Evolutionary conservation across 2,113 vertebrate species (phyloP), one percentile per base, ranked within the genome.

Genomic region (Calyptommatus sinebrachiatus): DNA sequence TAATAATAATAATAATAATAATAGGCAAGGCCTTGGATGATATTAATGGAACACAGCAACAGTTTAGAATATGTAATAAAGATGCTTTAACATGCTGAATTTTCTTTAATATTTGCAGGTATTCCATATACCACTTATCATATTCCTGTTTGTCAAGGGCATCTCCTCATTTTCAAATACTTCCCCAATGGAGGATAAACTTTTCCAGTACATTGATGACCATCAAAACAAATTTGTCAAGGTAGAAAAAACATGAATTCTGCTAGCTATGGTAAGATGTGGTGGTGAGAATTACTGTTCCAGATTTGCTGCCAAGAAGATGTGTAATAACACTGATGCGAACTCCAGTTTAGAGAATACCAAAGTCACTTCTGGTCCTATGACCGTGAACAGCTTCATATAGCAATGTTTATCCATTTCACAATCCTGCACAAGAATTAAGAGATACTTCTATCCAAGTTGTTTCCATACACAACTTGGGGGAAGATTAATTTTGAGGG

Each of bases 221-320:
- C 94, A 94, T 46, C 89, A 93, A 86, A 84, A 81, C 8, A 88
- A 90, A 12, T 94, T 94, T 11, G 89, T 94, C 1, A 1, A 94
- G 94, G 94, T 95, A 86, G 28, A 16, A 21, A 63, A 4, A n/a
- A n/a, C 57, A 48, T 53, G 29, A 78, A 77, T 46, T 69, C 48
- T 67, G 61, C 71, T 80, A 62, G 10, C 71, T 10, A 21, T 8
- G 18, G 66, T 9, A 26, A 62, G 7, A 63, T 45, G 29, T 28
- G 28, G 28, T 29, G 35, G 20, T 14, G 5, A 48, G 10, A 7
- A 20, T 53, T 75, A 2, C 22, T 2, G 5, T 67, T 29, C 2
- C 62, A 60, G 28, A 3, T 16, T 50, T 50, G 24, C 28, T 77
- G 45, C 20, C 2, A 66, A 14, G n/a, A 2, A n/a, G 29, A 57